Conservation (phyloP, 30 jellyfish, hydroid and myxozoan genomes). For the Catostylus mosaicus region DNA sequence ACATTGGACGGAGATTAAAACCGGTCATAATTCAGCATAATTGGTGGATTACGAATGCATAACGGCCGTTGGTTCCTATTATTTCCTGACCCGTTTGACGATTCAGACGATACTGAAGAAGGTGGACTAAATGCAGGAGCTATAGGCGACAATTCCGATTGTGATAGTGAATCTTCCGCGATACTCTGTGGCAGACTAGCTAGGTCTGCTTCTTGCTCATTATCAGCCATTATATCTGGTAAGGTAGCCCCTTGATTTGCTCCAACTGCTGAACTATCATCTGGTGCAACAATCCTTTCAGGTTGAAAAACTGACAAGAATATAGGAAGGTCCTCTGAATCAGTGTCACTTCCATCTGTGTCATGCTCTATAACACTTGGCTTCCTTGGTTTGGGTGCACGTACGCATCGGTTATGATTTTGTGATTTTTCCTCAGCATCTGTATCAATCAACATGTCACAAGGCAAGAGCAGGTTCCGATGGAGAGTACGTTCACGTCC, state of each 20-base stretch:
- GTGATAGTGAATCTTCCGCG: not conserved
- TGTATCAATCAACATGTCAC: conserved; percentile 10
- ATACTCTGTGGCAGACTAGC: conserved; percentile 4
- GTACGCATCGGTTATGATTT: not conserved
- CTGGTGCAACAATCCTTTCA: conserved; percentile 4
- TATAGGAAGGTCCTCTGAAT: conserved; percentile 22
- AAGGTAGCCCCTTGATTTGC: conserved; percentile 1
- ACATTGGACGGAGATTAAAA: conserved; percentile 17
- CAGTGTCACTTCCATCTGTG: conserved; percentile 17
- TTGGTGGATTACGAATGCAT: conserved; percentile 21
- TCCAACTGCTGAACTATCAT: not conserved
- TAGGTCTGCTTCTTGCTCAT: conserved; percentile 23
- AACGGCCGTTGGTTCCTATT: conserved; percentile 1
- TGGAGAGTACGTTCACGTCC: conserved; percentile 27
- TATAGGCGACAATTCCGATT: conserved; percentile 8
- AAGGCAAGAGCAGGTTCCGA: conserved; percentile 40
- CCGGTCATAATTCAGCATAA: conserved; percentile 16
- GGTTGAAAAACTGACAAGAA: conserved; percentile 21
- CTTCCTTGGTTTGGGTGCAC: conserved; percentile 7
- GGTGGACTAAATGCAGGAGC: conserved; percentile 10
- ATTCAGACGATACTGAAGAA: not conserved
- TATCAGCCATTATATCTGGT: not conserved
- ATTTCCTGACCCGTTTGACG: not conserved
- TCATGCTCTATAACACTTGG: conserved; percentile 12
- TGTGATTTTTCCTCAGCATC: conserved; percentile 3